These are phyloP conservation scores for Heterohyrax brucei DNA, from an alignment of 2,797 vertebrate genomes.

Conservation along the genomic window DNA sequence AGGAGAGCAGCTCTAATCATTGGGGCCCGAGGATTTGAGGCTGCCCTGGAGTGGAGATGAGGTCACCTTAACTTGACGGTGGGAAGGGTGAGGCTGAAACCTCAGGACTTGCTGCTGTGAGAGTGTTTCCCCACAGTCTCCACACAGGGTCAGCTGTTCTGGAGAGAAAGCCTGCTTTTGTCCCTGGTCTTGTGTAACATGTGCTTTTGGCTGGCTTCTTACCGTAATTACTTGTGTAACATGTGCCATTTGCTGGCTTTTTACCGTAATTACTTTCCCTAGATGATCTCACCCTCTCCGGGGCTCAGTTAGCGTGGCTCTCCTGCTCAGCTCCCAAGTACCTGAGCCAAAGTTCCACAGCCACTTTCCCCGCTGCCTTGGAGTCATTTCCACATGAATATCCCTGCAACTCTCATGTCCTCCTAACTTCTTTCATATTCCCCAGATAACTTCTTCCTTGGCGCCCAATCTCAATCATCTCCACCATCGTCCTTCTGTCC, in stretches of 20 bases:
- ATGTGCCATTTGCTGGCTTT: not conserved
- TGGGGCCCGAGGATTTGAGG: constrained; percentile 39
- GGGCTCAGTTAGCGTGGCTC: not conserved
- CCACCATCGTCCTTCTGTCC: not conserved
- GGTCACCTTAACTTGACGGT: constrained; percentile 23
- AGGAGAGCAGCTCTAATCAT: not conserved
- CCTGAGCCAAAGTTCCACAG: not conserved
- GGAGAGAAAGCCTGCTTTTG: constrained; percentile 45
- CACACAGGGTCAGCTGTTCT: constrained; percentile 52
- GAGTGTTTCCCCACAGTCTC: constrained; percentile 37
- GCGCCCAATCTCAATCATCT: not conserved
- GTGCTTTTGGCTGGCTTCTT: constrained; percentile 6
- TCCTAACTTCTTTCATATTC: not conserved
- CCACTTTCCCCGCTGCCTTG: not conserved
- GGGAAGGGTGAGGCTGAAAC: constrained; percentile 56
- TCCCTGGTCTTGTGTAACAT: not conserved
- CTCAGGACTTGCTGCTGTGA: not conserved
- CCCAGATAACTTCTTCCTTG: not conserved
- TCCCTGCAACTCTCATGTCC: not conserved
- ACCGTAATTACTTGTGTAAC: not conserved
- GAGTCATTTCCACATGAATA: not conserved
- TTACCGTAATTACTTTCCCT: not conserved
- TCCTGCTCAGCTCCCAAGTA: not conserved
- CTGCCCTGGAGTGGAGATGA: not conserved
- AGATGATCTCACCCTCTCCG: not conserved